These are phyloP conservation scores for Epinephelus lanceolatus DNA, from an alignment of 2,113 vertebrate genomes.

Conservation along the genomic window DNA sequence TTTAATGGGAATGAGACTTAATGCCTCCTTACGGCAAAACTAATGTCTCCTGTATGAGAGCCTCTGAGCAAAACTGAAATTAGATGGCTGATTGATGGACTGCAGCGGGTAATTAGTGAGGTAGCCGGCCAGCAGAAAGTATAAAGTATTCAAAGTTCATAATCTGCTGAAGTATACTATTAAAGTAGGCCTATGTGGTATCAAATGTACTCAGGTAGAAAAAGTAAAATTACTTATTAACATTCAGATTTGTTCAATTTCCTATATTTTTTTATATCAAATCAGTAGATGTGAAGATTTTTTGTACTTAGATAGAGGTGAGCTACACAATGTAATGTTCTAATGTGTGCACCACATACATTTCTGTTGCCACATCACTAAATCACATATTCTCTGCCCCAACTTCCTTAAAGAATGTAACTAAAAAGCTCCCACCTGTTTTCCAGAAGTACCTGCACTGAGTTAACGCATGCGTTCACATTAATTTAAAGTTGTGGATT, in stretches of 20 bases:
- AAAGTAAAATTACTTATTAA: neutral
- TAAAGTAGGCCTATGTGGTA: neutral
- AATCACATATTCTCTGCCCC: neutral
- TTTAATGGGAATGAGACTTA: slow-evolving; percentile 26
- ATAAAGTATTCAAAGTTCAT: neutral
- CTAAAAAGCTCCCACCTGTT: neutral
- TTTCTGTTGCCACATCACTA: neutral
- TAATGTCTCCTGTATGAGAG: slow-evolving; percentile 16
- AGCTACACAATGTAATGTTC: neutral
- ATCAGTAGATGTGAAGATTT: neutral
- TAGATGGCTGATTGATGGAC: neutral
- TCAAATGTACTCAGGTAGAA: neutral
- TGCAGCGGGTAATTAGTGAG: neutral
- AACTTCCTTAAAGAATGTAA: neutral
- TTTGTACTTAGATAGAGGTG: neutral
- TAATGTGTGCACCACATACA: neutral
- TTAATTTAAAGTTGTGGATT: neutral
- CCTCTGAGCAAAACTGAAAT: slow-evolving; percentile 17
- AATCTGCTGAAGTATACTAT: neutral
- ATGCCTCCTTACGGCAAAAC: neutral
- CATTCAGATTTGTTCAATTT: neutral
- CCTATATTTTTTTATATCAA: neutral
- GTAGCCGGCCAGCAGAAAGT: neutral
- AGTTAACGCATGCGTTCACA: neutral
- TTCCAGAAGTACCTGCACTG: neutral